These are phyloP conservation scores for Apodemia zela DNA, from an alignment of 2,888 invertebrate species.

Conservation along the genomic window DNA sequence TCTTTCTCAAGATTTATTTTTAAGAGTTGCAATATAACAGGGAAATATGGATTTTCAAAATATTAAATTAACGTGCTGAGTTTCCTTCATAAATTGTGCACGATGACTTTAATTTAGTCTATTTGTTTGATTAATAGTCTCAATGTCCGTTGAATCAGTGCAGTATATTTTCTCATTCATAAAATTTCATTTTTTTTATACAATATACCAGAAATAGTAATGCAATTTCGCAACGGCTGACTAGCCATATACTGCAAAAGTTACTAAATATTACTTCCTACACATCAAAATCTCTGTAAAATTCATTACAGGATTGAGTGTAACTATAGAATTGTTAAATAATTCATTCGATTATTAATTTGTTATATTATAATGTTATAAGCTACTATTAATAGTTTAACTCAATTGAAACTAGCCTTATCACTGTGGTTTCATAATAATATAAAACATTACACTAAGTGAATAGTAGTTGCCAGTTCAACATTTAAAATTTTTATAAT, in stretches of 20 bases:
- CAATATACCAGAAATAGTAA: neutral
- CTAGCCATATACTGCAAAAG: neutral
- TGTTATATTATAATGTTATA: neutral
- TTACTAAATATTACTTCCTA: slow-evolving; percentile 23
- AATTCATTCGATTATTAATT: neutral
- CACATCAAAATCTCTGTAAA: slow-evolving; percentile 63
- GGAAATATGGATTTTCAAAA: neutral
- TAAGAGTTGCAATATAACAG: neutral
- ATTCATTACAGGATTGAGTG: slow-evolving; percentile 66
- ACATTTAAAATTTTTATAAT: neutral
- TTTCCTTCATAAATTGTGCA: too few relatives aligned
- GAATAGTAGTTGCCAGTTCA: neutral
- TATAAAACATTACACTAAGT: neutral
- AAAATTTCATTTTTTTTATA: too few relatives aligned
- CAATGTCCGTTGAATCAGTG: too few relatives aligned
- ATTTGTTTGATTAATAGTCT: too few relatives aligned
- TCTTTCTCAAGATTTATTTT: neutral
- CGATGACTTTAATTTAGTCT: too few relatives aligned
- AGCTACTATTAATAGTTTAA: neutral
- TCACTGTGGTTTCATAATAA: neutral
- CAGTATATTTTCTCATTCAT: too few relatives aligned
- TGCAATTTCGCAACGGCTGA: neutral
- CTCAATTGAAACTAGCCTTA: too few relatives aligned
- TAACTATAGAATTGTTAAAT: slow-evolving; percentile 24
- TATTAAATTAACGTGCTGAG: too few relatives aligned